Evolutionary conservation across 1,140 invertebrate species (phyloP), one percentile per base, ranked within the genome.

Genomic region (Theocolax elegans): DNA sequence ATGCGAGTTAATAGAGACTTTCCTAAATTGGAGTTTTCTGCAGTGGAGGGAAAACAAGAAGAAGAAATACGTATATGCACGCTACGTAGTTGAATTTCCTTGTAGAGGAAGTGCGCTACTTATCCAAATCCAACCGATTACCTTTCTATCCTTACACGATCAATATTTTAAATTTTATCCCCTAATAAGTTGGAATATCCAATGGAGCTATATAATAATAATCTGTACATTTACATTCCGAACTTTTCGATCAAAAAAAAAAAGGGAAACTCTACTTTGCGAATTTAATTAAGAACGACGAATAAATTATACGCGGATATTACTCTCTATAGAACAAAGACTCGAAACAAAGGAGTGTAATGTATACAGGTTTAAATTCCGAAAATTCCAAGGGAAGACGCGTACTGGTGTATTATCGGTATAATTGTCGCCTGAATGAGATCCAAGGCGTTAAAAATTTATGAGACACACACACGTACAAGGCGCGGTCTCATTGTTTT

Each of bases 341-440:
- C n/a, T n/a, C n/a, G n/a, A n/a, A n/a, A n/a, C n/a, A n/a, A n/a
- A n/a, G n/a, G n/a, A n/a, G n/a, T n/a, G n/a, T n/a, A n/a, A n/a
- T n/a, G n/a, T n/a, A n/a, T n/a, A n/a, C n/a, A 35, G 15, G 42
- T 44, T 10, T 2, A 31, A 46, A 62, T 62, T 62, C 59, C 59
- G 35, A 2, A 56, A 56, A 38, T 56, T 38, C 53, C n/a, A 0
- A 8, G 25, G 13, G 10, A 8, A 23, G n/a, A 9, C 21, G 35
- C 3, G 42, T 58, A 53, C 46, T 60, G 51, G 51, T 69, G 53
- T 12, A 44, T 48, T 62, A 77, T 76, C 74, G 69, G 62, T 69
- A 63, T 63, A 63, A 77, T 75, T 72, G 71, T 68, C 31, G 64
- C 35, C 74, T 67, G 53, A 38, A 51, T 44, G 25, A 23, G 19